phyloP scores from a whole-genome alignment of 2,888 invertebrate genomes.

The Clitarchus hookeri region DNA sequence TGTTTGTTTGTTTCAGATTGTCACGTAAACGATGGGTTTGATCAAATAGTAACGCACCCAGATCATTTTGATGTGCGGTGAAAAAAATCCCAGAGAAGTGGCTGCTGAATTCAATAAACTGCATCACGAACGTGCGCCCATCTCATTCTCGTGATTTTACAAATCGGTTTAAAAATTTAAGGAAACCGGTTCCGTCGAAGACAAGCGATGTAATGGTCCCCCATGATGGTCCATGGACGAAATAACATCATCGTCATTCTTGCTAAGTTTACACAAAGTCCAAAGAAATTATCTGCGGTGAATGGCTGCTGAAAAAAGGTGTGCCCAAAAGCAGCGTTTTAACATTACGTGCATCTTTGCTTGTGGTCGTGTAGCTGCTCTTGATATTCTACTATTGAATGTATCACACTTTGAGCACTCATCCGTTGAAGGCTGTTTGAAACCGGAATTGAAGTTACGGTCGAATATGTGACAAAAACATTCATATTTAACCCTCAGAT shows the following conservation, averaged over 20 bases:
- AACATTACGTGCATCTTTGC: too few relatives aligned
- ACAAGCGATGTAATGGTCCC: neutral
- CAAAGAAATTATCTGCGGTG: neutral
- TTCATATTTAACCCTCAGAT: too few relatives aligned
- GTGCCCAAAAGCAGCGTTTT: neutral
- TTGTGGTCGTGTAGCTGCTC: too few relatives aligned
- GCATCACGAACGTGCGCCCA: neutral
- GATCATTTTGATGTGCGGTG: neutral
- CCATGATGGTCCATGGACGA: neutral
- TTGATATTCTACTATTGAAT: too few relatives aligned
- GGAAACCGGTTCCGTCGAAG: neutral
- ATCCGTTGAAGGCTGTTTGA: too few relatives aligned
- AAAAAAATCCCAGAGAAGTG: neutral
- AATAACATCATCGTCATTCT: neutral
- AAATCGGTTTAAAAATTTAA: conserved; percentile 17
- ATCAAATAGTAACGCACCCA: too few relatives aligned
- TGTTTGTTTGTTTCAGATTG: conserved; percentile 18
- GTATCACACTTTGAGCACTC: too few relatives aligned
- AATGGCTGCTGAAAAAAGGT: neutral
- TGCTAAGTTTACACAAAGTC: neutral
- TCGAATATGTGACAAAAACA: too few relatives aligned
- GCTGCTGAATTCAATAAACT: conserved; percentile 16
- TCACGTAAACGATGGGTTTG: neutral
- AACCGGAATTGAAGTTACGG: too few relatives aligned
- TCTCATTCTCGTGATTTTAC: neutral